Evolutionary conservation across 2,113 vertebrate species (phyloP).

Genomic region (Synchiropus splendidus): DNA sequence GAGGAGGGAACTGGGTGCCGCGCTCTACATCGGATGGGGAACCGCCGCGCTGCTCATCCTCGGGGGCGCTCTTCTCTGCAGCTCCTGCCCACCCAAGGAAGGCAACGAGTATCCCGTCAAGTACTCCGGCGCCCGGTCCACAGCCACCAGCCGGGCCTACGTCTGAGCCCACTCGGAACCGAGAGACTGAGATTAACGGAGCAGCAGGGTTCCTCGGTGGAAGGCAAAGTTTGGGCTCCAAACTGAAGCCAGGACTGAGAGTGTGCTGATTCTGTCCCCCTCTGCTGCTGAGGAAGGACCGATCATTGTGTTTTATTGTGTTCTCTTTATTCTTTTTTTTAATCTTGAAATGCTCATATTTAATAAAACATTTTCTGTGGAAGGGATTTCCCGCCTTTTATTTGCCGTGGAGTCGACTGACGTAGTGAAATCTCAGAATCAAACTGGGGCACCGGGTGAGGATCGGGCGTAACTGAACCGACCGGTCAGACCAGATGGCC

Average conservation of each 20-base stretch:
- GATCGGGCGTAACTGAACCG: too few relatives aligned
- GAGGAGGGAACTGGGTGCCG: slow-evolving; percentile 70
- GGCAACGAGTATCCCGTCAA: slow-evolving; percentile 64
- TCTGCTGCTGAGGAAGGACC: too few relatives aligned
- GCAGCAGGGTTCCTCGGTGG: background rate
- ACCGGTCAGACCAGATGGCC: too few relatives aligned
- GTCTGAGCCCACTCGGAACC: slow-evolving; percentile 34
- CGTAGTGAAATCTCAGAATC: too few relatives aligned
- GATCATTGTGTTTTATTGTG: background rate
- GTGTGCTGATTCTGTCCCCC: background rate
- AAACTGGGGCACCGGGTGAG: too few relatives aligned
- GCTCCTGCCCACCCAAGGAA: slow-evolving; percentile 71
- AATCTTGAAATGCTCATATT: slow-evolving; percentile 13
- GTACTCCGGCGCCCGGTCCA: slow-evolving; percentile 50
- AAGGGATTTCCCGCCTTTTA: too few relatives aligned
- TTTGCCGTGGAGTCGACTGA: too few relatives aligned
- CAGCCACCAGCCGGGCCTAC: slow-evolving; percentile 53
- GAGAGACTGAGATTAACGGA: slow-evolving; percentile 17
- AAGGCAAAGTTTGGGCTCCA: background rate
- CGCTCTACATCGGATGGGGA: slow-evolving; percentile 85
- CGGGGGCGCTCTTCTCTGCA: slow-evolving; percentile 80
- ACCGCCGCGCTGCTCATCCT: slow-evolving; percentile 71
- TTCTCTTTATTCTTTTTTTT: slow-evolving; percentile 4
- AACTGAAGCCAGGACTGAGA: background rate
- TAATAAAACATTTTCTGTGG: slow-evolving; percentile 30